A percentile compares a stretch with the other conserved stretches of the same genome.
phyloP scores from a whole-genome alignment of 1,140 invertebrate species.

The Pogonomyrmex californicus region DNA sequence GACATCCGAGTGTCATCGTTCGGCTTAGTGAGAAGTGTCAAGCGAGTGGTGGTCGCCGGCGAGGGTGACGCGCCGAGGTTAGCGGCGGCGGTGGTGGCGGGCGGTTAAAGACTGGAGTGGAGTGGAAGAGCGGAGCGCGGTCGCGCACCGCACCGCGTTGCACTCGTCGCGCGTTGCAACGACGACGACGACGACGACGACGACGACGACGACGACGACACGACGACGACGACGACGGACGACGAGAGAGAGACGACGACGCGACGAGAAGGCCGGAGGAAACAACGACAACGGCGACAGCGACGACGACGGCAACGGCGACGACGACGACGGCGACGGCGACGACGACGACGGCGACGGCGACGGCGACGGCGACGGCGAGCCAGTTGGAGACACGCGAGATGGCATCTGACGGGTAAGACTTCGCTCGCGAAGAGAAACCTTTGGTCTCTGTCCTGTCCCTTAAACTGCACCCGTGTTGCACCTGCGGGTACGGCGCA shows the following conservation, averaged over 20 bases:
- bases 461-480: conserved; percentile 30
- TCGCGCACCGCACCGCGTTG: background rate
- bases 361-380: background rate
- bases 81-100: background rate
- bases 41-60: conserved; percentile 44
- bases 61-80: conserved; percentile 67
- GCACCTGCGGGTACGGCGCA: conserved; percentile 30
- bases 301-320: background rate
- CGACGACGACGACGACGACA: background rate
- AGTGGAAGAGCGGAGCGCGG: conserved; percentile 34
- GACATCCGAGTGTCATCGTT: conserved; percentile 75
- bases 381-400: background rate
- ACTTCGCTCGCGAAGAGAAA: background rate
- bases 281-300: background rate
- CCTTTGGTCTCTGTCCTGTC: background rate
- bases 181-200: conserved; percentile 6
- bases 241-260: background rate
- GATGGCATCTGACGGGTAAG: conserved; percentile 81
- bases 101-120: conserved; percentile 12
- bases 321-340: no score
- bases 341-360: background rate
- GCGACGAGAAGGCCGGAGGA: background rate
- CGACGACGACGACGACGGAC: background rate
- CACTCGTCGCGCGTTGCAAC: conserved; percentile 28
- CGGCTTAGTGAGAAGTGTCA: conserved; percentile 73